These are phyloP conservation scores for Gavia stellata DNA, from an alignment of 2,113 vertebrate genomes.

Conservation along the genomic window DNA sequence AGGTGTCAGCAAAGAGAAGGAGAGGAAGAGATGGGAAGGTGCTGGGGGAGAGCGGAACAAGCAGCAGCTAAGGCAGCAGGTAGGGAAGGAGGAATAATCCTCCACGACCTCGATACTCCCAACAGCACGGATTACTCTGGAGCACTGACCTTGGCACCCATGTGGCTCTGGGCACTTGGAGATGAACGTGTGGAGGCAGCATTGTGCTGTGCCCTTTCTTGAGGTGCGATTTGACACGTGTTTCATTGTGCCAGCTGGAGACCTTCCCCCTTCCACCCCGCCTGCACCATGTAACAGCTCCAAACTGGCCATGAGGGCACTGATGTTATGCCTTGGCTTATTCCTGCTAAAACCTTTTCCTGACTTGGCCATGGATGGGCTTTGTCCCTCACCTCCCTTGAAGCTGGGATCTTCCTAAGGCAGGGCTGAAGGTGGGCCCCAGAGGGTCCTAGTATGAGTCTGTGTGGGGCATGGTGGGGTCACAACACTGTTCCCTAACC, in stretches of 20 bases:
- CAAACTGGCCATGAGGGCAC: fast-evolving
- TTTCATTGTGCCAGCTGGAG: background rate
- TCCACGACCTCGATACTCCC: background rate
- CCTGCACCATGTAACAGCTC: background rate
- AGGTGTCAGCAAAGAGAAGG: background rate
- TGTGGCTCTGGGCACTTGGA: background rate
- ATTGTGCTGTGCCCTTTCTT: background rate
- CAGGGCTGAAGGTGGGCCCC: background rate
- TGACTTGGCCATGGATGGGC: background rate
- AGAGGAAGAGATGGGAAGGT: background rate
- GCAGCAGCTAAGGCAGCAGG: background rate
- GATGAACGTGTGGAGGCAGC: fast-evolving
- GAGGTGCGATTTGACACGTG: background rate
- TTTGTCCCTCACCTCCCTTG: background rate
- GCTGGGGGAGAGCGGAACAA: background rate
- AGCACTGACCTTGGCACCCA: background rate
- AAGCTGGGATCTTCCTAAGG: background rate
- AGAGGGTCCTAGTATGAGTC: background rate
- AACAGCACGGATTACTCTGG: fast-evolving
- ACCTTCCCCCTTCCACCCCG: background rate
- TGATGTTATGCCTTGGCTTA: background rate
- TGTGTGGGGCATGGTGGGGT: fast-evolving
- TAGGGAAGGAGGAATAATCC: background rate
- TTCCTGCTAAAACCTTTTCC: background rate
- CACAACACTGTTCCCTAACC: background rate